Conservation (phyloP, 2,797 vertebrate genomes). For the Luscinia megarhynchos region DNA sequence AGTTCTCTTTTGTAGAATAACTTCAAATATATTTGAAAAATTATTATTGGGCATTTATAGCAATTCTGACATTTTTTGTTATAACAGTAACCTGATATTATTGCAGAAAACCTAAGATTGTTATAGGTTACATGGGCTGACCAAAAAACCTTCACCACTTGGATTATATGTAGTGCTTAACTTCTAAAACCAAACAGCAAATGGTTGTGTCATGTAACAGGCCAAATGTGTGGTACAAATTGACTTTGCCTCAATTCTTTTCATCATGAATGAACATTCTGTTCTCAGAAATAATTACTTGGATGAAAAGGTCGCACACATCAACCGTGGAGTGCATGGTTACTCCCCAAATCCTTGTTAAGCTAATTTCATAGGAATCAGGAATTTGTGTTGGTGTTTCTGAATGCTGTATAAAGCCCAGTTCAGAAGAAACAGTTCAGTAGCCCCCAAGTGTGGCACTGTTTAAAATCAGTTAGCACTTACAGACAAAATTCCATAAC, state of each 20-base stretch:
- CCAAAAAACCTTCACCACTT: background rate
- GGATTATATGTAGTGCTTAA: background rate
- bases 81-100: background rate
- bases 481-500: background rate
- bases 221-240: constrained; percentile 39
- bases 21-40: background rate
- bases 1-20: background rate
- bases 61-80: background rate
- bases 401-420: background rate
- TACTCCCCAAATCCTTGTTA: constrained; percentile 55
- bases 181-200: constrained; percentile 39
- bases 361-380: constrained; percentile 50
- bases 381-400: constrained; percentile 62
- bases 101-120: background rate
- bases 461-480: constrained; percentile 42
- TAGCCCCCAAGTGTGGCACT: background rate
- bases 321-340: background rate
- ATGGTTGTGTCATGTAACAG: background rate
- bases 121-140: background rate
- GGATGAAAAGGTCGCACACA: constrained; percentile 56
- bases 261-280: constrained; percentile 68
- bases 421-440: background rate
- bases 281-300: constrained; percentile 70
- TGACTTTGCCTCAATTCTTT: constrained; percentile 32
- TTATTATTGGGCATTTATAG: background rate